Evolutionary conservation across 2,888 invertebrate species (phyloP).

Genomic region (Athetis lepigone): DNA sequence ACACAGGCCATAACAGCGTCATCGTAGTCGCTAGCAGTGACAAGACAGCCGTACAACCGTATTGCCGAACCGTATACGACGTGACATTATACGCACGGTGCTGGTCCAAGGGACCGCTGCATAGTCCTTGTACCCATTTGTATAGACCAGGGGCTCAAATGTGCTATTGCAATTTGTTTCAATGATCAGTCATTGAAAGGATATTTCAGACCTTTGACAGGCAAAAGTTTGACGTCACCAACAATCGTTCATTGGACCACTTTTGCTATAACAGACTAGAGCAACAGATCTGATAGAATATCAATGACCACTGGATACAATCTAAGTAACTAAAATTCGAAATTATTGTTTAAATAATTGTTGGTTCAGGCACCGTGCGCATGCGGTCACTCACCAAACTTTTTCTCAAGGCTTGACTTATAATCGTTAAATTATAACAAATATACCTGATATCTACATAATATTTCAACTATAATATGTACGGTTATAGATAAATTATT

Average conservation of each 20-base stretch:
- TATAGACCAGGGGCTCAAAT: too few species aligned
- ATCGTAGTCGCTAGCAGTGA: conserved; percentile 67
- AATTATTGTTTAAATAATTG: conserved; percentile 6
- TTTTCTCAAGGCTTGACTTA: conserved; percentile 39
- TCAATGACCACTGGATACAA: too few species aligned
- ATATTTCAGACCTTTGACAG: too few species aligned
- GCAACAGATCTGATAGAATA: too few species aligned
- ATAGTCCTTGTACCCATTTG: too few species aligned
- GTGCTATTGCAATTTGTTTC: too few species aligned
- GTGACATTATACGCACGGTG: conserved; percentile 40
- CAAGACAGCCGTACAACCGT: conserved; percentile 66
- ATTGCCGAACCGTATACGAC: conserved; percentile 38
- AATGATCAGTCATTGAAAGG: too few species aligned
- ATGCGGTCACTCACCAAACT: conserved; percentile 21
- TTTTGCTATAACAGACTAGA: too few species aligned
- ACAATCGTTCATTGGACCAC: too few species aligned
- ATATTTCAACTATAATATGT: conserved; percentile 44
- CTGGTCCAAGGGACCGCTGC: too few species aligned
- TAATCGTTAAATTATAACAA: conserved; percentile 56
- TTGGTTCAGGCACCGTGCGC: conserved; percentile 37
- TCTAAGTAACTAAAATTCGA: conserved; percentile 12
- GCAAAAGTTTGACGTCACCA: too few species aligned
- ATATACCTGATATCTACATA: conserved; percentile 54
- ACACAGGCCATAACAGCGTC: conserved; percentile 14
- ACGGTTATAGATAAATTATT: conserved; percentile 55